Conservation (phyloP, 2,797 vertebrate genomes). For the Amazonetta brasiliensis region DNA sequence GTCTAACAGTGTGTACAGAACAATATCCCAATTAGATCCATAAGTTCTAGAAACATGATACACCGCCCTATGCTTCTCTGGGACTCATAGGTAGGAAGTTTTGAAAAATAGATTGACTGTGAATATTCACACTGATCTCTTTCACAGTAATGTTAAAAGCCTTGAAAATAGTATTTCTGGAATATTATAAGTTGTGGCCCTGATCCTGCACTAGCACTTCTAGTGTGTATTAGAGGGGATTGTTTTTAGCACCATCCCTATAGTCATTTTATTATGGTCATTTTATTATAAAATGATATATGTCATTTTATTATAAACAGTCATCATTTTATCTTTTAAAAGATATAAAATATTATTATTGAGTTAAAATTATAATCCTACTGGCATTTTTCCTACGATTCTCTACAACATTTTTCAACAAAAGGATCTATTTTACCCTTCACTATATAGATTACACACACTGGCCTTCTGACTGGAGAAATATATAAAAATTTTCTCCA, state of each 20-base stretch:
- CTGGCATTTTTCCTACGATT: neutral
- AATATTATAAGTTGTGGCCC: neutral
- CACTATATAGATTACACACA: neutral
- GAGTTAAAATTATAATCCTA: neutral
- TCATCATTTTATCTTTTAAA: conserved; percentile 14
- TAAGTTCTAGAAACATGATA: conserved; percentile 77
- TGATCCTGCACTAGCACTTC: neutral
- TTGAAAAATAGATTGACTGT: neutral
- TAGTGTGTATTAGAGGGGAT: neutral
- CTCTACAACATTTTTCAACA: neutral
- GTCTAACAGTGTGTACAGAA: conserved; percentile 79
- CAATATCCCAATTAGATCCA: conserved; percentile 82
- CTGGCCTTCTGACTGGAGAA: neutral
- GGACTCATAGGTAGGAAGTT: conserved; percentile 44
- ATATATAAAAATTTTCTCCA: neutral
- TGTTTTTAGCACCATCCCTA: neutral
- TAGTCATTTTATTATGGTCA: neutral
- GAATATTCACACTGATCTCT: conserved; percentile 25
- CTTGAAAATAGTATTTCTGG: neutral
- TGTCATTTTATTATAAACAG: neutral
- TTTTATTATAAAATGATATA: neutral
- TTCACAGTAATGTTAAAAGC: neutral
- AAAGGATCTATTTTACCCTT: neutral
- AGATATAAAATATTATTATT: neutral
- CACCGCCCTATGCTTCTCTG: neutral